Evolutionary conservation across 2,888 invertebrate species (phyloP).

Genomic region (Drosophila pseudotalamancana): DNA sequence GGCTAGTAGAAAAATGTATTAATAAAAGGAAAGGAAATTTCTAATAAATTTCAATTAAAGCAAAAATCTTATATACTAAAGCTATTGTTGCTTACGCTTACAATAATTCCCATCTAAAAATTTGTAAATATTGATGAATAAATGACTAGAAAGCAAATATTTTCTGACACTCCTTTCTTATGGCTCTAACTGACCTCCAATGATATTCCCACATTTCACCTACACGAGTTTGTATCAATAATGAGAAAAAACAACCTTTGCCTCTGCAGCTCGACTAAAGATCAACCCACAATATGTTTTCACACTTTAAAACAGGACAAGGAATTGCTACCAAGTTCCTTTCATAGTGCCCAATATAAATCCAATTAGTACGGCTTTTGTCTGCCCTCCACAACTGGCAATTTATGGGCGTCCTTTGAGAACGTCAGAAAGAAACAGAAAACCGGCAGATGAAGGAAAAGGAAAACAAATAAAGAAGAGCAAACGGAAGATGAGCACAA

Average conservation of each 20-base stretch:
- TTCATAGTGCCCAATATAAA: conserved; percentile 62
- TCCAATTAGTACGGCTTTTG: conserved; percentile 80
- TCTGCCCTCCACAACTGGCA: conserved; percentile 41
- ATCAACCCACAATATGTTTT: conserved; percentile 28
- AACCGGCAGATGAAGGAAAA: conserved; percentile 2
- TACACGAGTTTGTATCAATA: neutral
- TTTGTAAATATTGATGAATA: too few relatives aligned
- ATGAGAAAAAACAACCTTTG: neutral
- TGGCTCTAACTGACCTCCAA: too few relatives aligned
- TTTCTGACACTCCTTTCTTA: too few relatives aligned
- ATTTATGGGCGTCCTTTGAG: conserved; percentile 25
- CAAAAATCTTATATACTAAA: too few relatives aligned
- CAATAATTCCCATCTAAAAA: too few relatives aligned
- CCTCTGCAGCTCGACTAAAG: neutral
- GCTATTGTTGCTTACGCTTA: too few relatives aligned
- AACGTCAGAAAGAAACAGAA: neutral
- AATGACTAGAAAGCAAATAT: too few relatives aligned
- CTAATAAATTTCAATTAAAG: too few relatives aligned
- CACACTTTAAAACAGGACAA: conserved; percentile 44
- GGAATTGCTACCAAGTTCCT: conserved; percentile 44
- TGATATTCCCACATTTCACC: conserved; percentile 8
- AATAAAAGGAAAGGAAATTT: too few relatives aligned
- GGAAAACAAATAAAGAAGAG: conserved; percentile 35
- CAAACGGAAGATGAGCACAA: conserved; percentile 53
- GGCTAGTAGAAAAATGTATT: too few relatives aligned